Percentiles rank a stretch among this genome's conserved stretches.
phyloP scores from a whole-genome alignment of 2,113 vertebrate species.

The Hemiscyllium ocellatum region DNA sequence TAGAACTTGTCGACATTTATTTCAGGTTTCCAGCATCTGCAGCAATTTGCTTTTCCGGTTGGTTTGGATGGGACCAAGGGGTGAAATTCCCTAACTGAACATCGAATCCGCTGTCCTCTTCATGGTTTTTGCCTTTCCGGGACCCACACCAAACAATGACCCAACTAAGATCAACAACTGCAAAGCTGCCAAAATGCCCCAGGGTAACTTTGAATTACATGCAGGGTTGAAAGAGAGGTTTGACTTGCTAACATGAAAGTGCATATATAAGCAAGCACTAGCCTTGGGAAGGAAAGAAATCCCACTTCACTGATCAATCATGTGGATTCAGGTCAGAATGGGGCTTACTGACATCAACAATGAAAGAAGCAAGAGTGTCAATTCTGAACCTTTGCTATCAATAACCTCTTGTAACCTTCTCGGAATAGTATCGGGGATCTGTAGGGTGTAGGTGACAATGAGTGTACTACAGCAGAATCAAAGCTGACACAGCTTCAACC shows the following conservation, averaged over 20 bases:
- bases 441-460: too few relatives aligned
- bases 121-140: too few relatives aligned
- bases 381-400: background rate
- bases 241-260: background rate
- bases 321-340: background rate
- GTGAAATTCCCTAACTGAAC: background rate
- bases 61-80: background rate
- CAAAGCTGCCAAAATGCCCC: background rate
- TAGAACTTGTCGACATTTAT: background rate
- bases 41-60: background rate
- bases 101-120: background rate
- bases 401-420: background rate
- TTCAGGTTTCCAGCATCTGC: background rate
- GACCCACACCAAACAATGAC: background rate
- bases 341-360: background rate
- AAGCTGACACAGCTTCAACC: background rate
- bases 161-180: background rate
- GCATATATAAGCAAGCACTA: background rate
- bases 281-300: background rate
- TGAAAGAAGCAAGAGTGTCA: background rate
- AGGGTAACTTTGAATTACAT: background rate
- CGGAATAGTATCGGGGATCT: background rate
- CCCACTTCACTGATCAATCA: background rate
- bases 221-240: background rate
- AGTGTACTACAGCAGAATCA: background rate